Conservation (phyloP, 2,113 vertebrate genomes). For the Gulo gulo region DNA sequence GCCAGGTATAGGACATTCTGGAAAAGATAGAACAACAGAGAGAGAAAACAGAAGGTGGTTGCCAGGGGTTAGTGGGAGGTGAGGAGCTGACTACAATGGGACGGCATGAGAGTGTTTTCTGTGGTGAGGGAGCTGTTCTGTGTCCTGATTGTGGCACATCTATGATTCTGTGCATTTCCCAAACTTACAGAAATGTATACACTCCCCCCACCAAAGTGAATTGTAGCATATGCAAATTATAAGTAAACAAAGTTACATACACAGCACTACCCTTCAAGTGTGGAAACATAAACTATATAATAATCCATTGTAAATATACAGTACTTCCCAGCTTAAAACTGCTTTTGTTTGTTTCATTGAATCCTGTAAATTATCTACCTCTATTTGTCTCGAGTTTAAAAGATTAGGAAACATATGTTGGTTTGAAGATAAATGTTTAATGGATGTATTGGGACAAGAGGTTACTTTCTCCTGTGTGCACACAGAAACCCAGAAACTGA, state of each 20-base stretch:
- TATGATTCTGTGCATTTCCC: not conserved
- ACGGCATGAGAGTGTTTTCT: not conserved
- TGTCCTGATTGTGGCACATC: not conserved
- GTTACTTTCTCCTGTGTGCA: not conserved
- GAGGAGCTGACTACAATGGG: not conserved
- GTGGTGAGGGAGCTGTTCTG: not conserved
- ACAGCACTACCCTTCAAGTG: not conserved
- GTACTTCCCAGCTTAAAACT: not conserved
- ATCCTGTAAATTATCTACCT: not conserved
- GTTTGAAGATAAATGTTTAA: not conserved
- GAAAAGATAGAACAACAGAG: not conserved
- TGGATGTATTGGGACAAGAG: not conserved
- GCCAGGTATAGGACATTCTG: not conserved
- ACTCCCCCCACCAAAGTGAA: not conserved
- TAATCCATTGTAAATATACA: not conserved
- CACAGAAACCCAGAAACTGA: not conserved
- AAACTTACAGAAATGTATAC: not conserved
- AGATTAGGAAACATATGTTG: not conserved
- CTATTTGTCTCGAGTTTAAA: not conserved
- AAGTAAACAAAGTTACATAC: not conserved
- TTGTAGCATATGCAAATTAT: not conserved
- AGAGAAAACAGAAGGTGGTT: not conserved
- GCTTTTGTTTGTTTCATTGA: not conserved
- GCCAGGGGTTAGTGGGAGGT: not conserved
- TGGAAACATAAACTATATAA: not conserved